Conservation (phyloP, 2,113 vertebrate genomes). For the Seriola rivoliana region DNA sequence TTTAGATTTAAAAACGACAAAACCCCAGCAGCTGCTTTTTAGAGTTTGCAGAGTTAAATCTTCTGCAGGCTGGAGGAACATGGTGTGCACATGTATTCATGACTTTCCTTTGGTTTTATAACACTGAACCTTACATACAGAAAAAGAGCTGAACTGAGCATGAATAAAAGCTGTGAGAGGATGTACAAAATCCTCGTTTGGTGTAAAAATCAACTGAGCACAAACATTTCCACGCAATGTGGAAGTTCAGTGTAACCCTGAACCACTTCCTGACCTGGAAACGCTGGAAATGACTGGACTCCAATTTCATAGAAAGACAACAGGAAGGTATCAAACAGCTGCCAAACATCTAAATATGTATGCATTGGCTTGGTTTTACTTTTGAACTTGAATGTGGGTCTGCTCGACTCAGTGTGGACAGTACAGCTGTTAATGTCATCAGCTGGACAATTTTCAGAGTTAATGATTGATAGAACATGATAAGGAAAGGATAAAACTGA, state of each 20-base stretch:
- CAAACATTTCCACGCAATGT: not conserved
- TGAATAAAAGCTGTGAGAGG: not conserved
- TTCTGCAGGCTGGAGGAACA: not conserved
- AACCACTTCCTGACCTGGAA: not conserved
- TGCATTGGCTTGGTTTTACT: too few relatives aligned
- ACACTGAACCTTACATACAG: not conserved
- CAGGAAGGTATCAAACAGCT: not conserved
- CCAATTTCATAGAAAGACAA: not conserved
- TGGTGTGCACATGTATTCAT: not conserved
- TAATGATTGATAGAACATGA: not conserved
- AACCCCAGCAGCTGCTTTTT: not conserved
- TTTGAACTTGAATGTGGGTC: not conserved
- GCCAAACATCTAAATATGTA: too few relatives aligned
- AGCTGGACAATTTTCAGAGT: not conserved
- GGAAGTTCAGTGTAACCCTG: not conserved
- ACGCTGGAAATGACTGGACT: not conserved
- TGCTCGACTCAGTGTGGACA: not conserved
- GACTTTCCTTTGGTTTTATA: not conserved
- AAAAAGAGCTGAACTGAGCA: not conserved
- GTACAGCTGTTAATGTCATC: not conserved
- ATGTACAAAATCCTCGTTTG: not conserved
- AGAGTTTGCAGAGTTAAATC: conserved; percentile 1
- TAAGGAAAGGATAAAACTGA: not conserved
- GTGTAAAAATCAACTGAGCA: not conserved
- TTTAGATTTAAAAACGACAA: not conserved